phyloP scores from a whole-genome alignment of 2,113 vertebrate genomes.

The Recurvirostra avosetta region DNA sequence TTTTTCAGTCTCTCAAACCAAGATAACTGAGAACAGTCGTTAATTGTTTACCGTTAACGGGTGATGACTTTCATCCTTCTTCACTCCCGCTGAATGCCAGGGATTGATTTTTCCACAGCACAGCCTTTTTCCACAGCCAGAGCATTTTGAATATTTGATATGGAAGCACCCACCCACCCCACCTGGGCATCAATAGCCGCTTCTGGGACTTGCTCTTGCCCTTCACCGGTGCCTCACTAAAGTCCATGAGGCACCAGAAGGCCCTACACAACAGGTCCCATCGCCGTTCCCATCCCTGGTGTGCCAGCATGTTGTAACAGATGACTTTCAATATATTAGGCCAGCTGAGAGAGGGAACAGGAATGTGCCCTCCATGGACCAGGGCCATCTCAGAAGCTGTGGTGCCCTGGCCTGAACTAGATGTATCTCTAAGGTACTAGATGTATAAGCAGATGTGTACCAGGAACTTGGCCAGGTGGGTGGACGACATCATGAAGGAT shows the following conservation, averaged over 20 bases:
- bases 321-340: neutral
- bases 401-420: neutral
- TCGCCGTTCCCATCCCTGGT: neutral
- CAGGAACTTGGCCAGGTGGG: neutral
- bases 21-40: neutral
- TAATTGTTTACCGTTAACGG: neutral
- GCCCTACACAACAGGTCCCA: neutral
- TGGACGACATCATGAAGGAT: neutral
- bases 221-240: accelerated
- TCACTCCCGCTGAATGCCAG: neutral
- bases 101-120: neutral
- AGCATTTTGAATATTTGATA: neutral
- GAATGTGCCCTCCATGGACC: neutral
- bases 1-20: neutral
- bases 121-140: neutral
- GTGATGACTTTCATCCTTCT: neutral
- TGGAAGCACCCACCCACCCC: neutral
- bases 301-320: neutral
- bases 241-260: neutral
- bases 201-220: neutral
- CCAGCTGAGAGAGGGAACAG: neutral
- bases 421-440: too few species aligned
- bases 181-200: neutral
- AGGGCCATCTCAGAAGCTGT: neutral
- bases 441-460: neutral